A percentile compares a stretch with the other conserved stretches of the same genome.
These are phyloP conservation scores for Pachyuromys duprasi DNA, from an alignment of 2,797 vertebrate species.

Conservation along the genomic window DNA sequence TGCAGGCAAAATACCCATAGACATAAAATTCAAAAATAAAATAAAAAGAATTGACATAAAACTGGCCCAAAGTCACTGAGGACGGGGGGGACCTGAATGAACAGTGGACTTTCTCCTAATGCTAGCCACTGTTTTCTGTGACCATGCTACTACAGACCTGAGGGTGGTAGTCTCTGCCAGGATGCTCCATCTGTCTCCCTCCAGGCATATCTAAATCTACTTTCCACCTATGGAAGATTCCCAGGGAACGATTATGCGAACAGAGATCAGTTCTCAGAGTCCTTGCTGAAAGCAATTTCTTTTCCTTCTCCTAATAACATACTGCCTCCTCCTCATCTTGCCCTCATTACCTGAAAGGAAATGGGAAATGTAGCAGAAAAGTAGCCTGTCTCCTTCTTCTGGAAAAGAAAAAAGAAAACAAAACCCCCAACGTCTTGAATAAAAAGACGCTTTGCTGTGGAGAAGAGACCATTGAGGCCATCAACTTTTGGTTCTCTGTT, in stretches of 20 bases:
- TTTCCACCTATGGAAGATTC: background rate
- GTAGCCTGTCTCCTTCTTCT: background rate
- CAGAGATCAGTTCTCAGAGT: background rate
- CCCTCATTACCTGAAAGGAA: background rate
- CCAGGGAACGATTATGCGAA: background rate
- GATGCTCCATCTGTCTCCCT: background rate
- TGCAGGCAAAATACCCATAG: background rate
- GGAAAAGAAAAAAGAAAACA: background rate
- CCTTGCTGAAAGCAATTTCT: background rate
- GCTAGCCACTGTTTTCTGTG: background rate
- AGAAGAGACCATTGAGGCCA: background rate
- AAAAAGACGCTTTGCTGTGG: background rate
- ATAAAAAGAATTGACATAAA: background rate
- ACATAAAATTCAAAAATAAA: background rate
- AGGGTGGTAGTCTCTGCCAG: background rate
- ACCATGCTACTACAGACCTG: background rate
- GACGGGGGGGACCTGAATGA: background rate
- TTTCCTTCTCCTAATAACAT: background rate
- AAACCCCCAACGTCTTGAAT: background rate
- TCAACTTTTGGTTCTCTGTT: background rate
- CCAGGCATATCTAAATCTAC: background rate
- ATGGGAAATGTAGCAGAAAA: background rate
- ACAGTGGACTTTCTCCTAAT: background rate
- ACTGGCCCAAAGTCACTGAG: background rate
- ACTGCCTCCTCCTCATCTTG: background rate